Conservation (phyloP, 1,140 invertebrate genomes). For the Diachasma alloeum region DNA sequence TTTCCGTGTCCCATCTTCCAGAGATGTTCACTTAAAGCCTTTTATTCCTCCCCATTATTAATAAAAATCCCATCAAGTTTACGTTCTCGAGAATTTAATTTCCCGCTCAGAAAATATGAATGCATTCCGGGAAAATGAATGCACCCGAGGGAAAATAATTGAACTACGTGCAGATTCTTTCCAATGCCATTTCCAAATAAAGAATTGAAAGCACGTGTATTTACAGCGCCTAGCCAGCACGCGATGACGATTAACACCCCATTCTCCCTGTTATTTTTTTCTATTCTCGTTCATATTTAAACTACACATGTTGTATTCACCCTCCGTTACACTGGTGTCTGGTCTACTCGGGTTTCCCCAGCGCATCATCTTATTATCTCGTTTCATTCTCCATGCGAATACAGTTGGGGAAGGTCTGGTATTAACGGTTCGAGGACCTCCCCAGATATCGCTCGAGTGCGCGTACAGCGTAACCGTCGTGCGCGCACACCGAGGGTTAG, state of each 20-base stretch:
- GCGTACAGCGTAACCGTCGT: neutral
- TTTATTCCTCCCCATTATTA: too few relatives aligned
- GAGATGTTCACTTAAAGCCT: too few relatives aligned
- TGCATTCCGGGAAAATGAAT: too few relatives aligned
- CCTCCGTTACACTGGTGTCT: neutral
- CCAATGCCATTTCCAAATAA: too few relatives aligned
- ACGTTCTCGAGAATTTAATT: too few relatives aligned
- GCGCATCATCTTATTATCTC: neutral
- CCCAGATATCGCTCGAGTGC: neutral
- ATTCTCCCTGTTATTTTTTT: neutral
- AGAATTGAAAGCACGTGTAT: too few relatives aligned
- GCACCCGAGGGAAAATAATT: too few relatives aligned
- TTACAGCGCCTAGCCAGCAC: neutral
- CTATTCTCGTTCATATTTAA: neutral
- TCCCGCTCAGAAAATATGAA: too few relatives aligned
- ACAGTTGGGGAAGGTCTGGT: neutral
- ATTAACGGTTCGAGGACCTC: neutral
- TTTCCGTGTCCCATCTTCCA: too few relatives aligned
- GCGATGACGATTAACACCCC: neutral
- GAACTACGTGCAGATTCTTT: too few relatives aligned
- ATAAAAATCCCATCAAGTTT: too few relatives aligned
- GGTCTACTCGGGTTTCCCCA: neutral
- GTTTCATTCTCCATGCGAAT: neutral
- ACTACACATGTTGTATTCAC: neutral
- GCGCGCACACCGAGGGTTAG: neutral